These are phyloP conservation scores for Phacellophora camtschatica DNA, from an alignment of 30 jellyfish, hydroid and myxozoan species.

Conservation along the genomic window DNA sequence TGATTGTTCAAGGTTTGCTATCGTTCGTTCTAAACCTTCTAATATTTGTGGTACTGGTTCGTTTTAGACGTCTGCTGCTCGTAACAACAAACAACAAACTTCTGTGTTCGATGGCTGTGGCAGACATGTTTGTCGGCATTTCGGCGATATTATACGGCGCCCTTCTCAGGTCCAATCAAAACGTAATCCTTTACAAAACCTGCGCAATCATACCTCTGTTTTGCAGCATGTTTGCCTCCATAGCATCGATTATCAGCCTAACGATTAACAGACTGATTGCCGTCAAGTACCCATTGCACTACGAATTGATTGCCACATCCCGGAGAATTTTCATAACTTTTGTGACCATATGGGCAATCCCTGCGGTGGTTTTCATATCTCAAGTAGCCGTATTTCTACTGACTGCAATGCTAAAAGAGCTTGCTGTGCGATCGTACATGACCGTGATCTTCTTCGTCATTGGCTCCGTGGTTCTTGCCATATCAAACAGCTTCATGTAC, in stretches of 20 bases:
- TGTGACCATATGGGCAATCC: slow-evolving; percentile 13
- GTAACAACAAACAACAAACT: slow-evolving; percentile 18
- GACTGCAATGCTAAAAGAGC: not conserved
- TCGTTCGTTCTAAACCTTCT: slow-evolving; percentile 6
- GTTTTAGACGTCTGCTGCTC: not conserved
- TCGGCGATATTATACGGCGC: slow-evolving; percentile 18
- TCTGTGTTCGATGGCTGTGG: slow-evolving; percentile 32
- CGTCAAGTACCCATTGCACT: slow-evolving; percentile 18
- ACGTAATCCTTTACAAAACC: slow-evolving; percentile 2
- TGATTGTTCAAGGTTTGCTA: slow-evolving; percentile 9
- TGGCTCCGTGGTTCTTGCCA: slow-evolving; percentile 9
- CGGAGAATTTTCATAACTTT: not conserved
- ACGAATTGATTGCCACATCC: slow-evolving; percentile 10
- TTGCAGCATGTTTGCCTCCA: slow-evolving; percentile 46
- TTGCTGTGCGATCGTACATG: slow-evolving; percentile 8
- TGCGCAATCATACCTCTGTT: slow-evolving; percentile 32
- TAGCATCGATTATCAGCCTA: slow-evolving; percentile 5
- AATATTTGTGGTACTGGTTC: not conserved
- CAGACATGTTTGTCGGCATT: slow-evolving; percentile 40
- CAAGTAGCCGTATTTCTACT: slow-evolving; percentile 1
- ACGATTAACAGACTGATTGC: slow-evolving; percentile 23
- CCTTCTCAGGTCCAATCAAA: not conserved
- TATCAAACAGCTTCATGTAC: slow-evolving; percentile 15
- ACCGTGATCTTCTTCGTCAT: slow-evolving; percentile 9
- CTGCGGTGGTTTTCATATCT: not conserved